phyloP scores from a whole-genome alignment of 37 sponge, comb jelly and placozoan species.

The Beroe ovata region DNA sequence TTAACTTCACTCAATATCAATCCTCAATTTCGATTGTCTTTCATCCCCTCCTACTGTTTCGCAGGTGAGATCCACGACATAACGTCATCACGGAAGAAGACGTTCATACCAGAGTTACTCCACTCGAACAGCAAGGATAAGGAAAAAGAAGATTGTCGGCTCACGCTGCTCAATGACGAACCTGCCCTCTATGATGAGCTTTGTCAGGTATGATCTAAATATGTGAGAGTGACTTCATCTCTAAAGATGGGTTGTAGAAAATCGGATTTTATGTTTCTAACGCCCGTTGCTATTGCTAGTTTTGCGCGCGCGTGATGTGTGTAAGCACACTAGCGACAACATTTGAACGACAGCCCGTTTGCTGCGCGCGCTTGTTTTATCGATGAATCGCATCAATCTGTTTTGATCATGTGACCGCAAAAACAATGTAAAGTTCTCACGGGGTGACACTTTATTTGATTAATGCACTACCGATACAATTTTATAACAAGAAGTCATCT shows the following conservation, averaged over 20 bases:
- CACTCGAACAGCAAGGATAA: constrained; percentile 39
- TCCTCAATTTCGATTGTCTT: no score
- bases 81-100: constrained; percentile 46
- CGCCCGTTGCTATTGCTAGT: constrained; percentile 38
- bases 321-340: constrained; percentile 8
- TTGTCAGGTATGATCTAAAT: constrained; percentile 21
- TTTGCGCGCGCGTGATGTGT: neutral
- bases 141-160: constrained; percentile 57
- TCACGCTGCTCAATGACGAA: constrained; percentile 51
- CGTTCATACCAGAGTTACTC: constrained; percentile 28
- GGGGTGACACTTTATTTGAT: no score
- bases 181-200: constrained; percentile 43
- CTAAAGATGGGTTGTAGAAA: no score
- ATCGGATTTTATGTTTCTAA: no score
- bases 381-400: no score
- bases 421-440: no score
- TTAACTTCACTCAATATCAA: no score
- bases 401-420: no score
- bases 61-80: constrained; percentile 51
- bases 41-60: no score
- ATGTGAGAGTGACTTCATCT: no score
- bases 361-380: constrained; percentile 20
- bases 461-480: no score
- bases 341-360: neutral
- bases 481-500: no score